Conservation (phyloP, 1,140 invertebrate genomes). For the Triops longicaudatus region DNA sequence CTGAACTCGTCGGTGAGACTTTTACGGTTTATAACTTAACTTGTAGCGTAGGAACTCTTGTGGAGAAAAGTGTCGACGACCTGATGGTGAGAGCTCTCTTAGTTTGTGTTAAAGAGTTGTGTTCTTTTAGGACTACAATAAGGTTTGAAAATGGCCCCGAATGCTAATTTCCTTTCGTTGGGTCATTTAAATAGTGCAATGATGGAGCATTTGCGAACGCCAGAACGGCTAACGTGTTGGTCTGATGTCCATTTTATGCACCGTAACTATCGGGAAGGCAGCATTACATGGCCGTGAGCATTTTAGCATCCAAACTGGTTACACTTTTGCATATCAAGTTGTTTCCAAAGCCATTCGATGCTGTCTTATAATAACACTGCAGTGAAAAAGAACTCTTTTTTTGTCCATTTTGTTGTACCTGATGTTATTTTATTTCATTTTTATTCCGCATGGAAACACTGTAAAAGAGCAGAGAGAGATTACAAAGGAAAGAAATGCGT, state of each 20-base stretch:
- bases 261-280: neutral
- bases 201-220: neutral
- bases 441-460: neutral
- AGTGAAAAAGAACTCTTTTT: neutral
- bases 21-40: neutral
- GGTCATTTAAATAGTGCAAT: neutral
- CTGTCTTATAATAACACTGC: constrained; percentile 1
- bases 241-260: neutral
- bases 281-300: neutral
- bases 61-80: too few relatives aligned
- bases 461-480: neutral
- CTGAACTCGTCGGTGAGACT: neutral
- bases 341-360: neutral
- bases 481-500: neutral
- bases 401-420: too few relatives aligned
- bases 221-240: neutral
- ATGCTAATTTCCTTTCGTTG: neutral
- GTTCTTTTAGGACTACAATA: neutral
- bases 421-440: too few relatives aligned
- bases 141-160: neutral
- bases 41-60: neutral
- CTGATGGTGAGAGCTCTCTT: neutral
- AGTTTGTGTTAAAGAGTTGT: neutral
- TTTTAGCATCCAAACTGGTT: neutral
- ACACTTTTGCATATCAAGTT: constrained; percentile 6